Evolutionary conservation across 2,797 vertebrate species (phyloP).

Genomic region (Mionectes olivaceus): DNA sequence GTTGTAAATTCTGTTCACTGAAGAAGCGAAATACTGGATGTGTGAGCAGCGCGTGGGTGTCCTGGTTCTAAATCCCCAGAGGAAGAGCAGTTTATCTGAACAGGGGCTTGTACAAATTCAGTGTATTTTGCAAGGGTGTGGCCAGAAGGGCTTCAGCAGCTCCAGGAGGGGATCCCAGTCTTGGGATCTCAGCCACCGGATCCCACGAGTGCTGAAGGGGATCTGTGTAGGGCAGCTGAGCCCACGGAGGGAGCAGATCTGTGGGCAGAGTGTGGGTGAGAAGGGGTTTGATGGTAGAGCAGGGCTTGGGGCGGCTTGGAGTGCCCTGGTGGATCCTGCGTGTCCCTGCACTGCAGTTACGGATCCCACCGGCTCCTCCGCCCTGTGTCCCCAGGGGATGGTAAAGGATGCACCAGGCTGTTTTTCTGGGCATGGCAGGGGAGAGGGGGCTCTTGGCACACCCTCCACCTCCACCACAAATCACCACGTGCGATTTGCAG

Average conservation of each 20-base stretch:
- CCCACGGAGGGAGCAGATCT: fast-evolving
- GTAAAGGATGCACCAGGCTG: fast-evolving
- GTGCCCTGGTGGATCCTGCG: fast-evolving
- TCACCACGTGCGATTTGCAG: background rate
- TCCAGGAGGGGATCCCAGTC: background rate
- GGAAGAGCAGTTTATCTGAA: background rate
- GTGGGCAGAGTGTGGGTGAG: fast-evolving
- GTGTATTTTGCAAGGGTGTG: background rate
- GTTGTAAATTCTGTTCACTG: background rate
- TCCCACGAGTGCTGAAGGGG: background rate
- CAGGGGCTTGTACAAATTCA: background rate
- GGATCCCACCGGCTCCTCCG: fast-evolving
- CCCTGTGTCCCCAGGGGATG: fast-evolving
- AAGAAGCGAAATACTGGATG: background rate
- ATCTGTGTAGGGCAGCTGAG: background rate
- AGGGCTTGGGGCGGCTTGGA: background rate
- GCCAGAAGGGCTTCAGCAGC: background rate
- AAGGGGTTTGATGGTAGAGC: fast-evolving
- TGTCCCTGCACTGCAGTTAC: fast-evolving
- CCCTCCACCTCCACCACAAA: background rate
- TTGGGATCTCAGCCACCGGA: fast-evolving
- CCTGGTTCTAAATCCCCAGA: background rate
- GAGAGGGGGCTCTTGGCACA: fast-evolving
- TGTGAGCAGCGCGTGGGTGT: background rate
- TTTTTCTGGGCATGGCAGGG: fast-evolving